Base-by-base conservation (phyloP, 2,797 vertebrate species). In the Tauraco hartlaubi region DNA sequence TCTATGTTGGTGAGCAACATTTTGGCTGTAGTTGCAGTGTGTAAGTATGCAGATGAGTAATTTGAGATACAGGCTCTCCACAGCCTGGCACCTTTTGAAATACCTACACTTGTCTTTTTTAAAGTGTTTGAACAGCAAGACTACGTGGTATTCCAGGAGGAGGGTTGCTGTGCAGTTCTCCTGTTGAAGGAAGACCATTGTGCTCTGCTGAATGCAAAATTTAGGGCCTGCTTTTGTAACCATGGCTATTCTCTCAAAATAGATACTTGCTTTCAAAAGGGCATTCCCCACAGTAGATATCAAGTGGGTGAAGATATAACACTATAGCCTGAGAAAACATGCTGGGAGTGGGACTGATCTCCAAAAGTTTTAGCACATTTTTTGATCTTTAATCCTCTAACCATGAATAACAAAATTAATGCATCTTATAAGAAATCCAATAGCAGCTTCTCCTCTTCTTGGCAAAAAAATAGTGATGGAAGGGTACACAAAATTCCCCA, bases 231-330 rank as follows among this genome's bases (percentile, higher is more conserved):
- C 19, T 87, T 95, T 94, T 95, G 88, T 95, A 95, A 92, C 85
- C 79, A 92, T 84, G 44, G 63, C 76, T 92, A n/a, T 96, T 95
- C 43, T 78, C 91, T 92, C 79, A 95, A 95, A 95, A 91, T 93
- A 96, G 91, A 91, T 55, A 85, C 19, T 19, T 39, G 68, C 58
- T 92, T 95, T 91, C 73, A 85, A 86, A 94, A 95, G 92, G 92
- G 68, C 85, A 91, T 95, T 95, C 85, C 35, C 55, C 74, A 77
- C 49, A 66, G 86, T 23, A 90, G 37, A 39, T 94, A 91, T 61
- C 28, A 91, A 85, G 88, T 92, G 92, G 73, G 85, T 93, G 93
- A 94, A 85, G 82, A 79, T 85, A 56, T 18, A 85, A 16, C 85
- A 83, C 67, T 37, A 15, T 80, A 83, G 58, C 69, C 58, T 58